Percentiles rank a stretch among this genome's conserved stretches.
Conservation (phyloP, 2,113 vertebrate genomes). For the Anthoscopus minutus region DNA sequence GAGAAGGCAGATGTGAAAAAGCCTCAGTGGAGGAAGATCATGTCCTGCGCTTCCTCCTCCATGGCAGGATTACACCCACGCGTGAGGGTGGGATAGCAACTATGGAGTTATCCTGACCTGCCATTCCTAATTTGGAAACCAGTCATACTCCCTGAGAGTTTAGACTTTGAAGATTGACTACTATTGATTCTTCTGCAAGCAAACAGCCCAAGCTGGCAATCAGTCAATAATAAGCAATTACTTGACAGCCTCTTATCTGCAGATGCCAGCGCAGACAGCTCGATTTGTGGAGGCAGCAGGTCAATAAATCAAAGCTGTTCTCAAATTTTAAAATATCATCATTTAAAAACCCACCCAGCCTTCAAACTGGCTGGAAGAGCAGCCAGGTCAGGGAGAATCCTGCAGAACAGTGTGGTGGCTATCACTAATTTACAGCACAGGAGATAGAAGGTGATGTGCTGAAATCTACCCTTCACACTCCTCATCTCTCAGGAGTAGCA, state of each 20-base stretch:
- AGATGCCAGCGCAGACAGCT: conserved; percentile 50
- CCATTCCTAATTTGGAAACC: conserved; percentile 39
- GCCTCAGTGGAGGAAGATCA: not conserved
- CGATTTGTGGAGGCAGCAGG: conserved; percentile 5
- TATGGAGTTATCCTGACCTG: conserved; percentile 5
- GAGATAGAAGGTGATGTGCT: not conserved
- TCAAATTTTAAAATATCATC: conserved; percentile 32
- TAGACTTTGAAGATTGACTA: conserved; percentile 48
- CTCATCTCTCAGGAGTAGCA: not conserved
- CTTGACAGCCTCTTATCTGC: conserved; percentile 54
- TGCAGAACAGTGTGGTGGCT: not conserved
- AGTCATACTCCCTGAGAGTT: not conserved
- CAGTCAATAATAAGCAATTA: conserved; percentile 64
- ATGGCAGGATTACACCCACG: not conserved
- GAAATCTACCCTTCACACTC: not conserved
- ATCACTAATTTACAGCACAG: not conserved
- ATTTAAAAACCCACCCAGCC: conserved; percentile 1
- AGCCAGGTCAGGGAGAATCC: not conserved
- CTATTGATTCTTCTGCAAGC: conserved; percentile 58
- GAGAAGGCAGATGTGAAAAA: not conserved
- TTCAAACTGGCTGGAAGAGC: not conserved
- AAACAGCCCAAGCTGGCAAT: conserved; percentile 39
- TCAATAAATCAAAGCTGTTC: conserved; percentile 53
- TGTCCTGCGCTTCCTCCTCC: not conserved
- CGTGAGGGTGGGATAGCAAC: not conserved